Base-by-base conservation (phyloP, 2,113 vertebrate genomes). In the Strix uralensis region DNA sequence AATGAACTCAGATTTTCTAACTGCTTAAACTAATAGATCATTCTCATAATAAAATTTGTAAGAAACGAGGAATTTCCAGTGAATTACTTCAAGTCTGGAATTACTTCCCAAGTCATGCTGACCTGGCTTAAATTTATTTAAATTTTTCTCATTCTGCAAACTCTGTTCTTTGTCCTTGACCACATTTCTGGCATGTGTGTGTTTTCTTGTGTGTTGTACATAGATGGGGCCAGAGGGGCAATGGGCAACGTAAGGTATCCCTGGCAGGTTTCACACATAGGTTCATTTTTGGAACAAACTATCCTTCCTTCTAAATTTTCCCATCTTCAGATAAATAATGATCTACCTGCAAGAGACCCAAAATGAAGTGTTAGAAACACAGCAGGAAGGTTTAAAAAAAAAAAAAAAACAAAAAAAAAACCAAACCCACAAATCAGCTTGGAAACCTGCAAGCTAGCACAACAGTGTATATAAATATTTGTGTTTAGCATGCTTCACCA, bases 111-210 rank as follows among this genome's bases (percentile, higher is more conserved):
- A 49, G 20, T 40, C 49, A 51, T 19, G 10, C 36, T 79, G 54
- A 55, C 36, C 18, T 51, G 47, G 20, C 20, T 57, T 69, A 51
- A 62, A 63, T 73, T 58, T 63, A n/a, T 40, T 47, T 52, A 63
- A 71, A 7, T 25, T 86, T 58, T 75, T 46, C 36, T 75, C 63
- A 36, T 27, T 47, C 65, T 87, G 22, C 22, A 82, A 71, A 66
- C 51, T 47, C 57, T 38, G 22, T 18, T 65, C 44, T 42, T 75
- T 46, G 30, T n/a, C n/a, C 82, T 65, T 11, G 34, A 36, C 17
- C 21, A 23, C 22, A 5, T 20, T 32, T 49, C 3, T 22, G 11
- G 20, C 7, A 2, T 0, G 8, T 7, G 9, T 9, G 10, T 34
- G 19, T 29, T 44, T 34, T 55, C 44, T n/a, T 47, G 5, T 27